Evolutionary conservation across 1,140 invertebrate genomes (phyloP).

Genomic region (Scaptomyza hsui): DNA sequence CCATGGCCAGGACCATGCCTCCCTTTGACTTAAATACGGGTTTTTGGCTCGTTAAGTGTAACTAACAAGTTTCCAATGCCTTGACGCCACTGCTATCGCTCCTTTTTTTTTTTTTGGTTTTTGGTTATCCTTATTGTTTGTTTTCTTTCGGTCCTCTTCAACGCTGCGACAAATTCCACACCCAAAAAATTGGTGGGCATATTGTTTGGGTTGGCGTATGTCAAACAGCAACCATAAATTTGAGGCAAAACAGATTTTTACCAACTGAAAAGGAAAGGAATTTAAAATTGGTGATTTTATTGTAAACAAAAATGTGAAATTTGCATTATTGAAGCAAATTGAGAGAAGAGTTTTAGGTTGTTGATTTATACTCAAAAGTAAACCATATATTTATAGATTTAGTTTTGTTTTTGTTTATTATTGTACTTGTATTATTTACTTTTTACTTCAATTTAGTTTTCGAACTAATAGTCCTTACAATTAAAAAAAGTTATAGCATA

Average conservation of each 20-base stretch:
- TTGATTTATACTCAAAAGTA: too few relatives aligned
- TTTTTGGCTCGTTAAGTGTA: conserved; percentile 80
- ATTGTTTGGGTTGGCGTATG: conserved; percentile 17
- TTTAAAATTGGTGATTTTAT: background rate
- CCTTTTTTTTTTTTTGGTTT: conserved; percentile 1
- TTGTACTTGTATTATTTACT: too few relatives aligned
- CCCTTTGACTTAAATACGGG: conserved; percentile 77
- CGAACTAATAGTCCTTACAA: too few relatives aligned
- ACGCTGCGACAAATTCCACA: background rate
- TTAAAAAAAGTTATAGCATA: too few relatives aligned
- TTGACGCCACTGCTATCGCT: conserved; percentile 4
- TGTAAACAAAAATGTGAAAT: background rate
- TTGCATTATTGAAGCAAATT: background rate
- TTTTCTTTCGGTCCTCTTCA: conserved; percentile 34
- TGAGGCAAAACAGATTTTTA: background rate
- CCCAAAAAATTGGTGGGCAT: conserved; percentile 23
- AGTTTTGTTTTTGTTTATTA: too few relatives aligned
- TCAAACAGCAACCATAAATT: conserved; percentile 8
- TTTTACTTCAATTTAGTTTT: too few relatives aligned
- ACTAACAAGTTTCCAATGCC: conserved; percentile 68
- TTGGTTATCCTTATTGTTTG: conserved; percentile 64
- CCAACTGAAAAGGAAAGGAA: background rate
- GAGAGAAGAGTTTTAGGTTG: too few relatives aligned
- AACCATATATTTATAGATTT: too few relatives aligned
- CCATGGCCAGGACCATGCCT: conserved; percentile 7